Evolutionary conservation across 2,888 invertebrate species (phyloP).

Genomic region (Clusia tigrina): DNA sequence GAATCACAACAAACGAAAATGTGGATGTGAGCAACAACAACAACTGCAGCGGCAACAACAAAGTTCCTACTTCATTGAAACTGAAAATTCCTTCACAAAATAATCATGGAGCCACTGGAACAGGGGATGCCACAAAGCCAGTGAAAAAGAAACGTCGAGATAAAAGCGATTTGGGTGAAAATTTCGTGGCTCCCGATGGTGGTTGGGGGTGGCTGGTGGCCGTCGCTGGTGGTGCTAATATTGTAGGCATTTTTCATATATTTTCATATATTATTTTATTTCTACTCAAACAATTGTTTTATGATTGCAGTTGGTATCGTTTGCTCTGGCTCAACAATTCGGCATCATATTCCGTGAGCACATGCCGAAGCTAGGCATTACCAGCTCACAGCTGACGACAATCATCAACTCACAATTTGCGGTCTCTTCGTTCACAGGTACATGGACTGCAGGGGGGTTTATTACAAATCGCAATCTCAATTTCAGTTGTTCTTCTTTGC

Average conservation of each 20-base stretch:
- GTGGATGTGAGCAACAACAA: not conserved
- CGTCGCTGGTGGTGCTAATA: conserved; percentile 75
- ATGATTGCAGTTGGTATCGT: conserved; percentile 69
- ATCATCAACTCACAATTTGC: conserved; percentile 78
- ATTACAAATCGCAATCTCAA: not conserved
- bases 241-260: conserved; percentile 68
- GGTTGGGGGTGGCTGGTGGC: conserved; percentile 80
- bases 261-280: too few species aligned
- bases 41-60: conserved; percentile 9
- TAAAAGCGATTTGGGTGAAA: conserved; percentile 64
- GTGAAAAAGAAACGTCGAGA: conserved; percentile 57
- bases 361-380: conserved; percentile 69
- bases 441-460: conserved; percentile 34
- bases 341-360: conserved; percentile 75
- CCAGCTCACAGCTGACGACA: conserved; percentile 73
- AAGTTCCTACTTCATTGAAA: conserved; percentile 26
- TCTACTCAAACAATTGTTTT: not conserved
- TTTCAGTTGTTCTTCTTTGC: conserved; percentile 9
- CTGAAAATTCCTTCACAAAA: conserved; percentile 33
- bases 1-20: not conserved
- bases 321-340: conserved; percentile 76
- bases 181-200: conserved; percentile 77
- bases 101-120: conserved; percentile 10
- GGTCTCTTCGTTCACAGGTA: conserved; percentile 75
- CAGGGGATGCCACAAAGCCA: conserved; percentile 9